Base-by-base conservation (phyloP, 1,140 invertebrate species). In the Lordiphosa clarofinis region DNA sequence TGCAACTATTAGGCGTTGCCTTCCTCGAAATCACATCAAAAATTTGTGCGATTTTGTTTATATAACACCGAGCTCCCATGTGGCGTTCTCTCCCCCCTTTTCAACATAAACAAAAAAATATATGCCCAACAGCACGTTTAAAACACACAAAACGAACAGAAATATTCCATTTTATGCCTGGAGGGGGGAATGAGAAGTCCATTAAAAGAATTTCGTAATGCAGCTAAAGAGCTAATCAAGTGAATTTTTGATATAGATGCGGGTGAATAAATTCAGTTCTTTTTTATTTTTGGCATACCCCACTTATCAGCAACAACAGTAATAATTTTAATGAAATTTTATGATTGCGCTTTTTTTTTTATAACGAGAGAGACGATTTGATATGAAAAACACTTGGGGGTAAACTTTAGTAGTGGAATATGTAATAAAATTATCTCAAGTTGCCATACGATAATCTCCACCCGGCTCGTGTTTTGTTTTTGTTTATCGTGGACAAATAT, bases 201-300 rank as follows among this genome's bases (percentile, higher is more conserved):
- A 68, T 67, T 68, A 68, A 67, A 67, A 67, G 64, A 67, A 68
- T 68, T 68, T 68, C 63, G 55, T 68, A 68, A 67, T 67, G 54
- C 64, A 54, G 28, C 28, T 64, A 67, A 52, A 47, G 55, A 48
- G 63, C 63, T 66, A 67, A 68, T 68, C 64, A 68, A 68, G 55
- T 47, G 15, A 47, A 47, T 47, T 49, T 47, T 44, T 46, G 38
- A 40, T 44, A 47, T 21, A 21, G 35, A 67, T 33, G 56, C 28
- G 64, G 64, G 63, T 59, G 47, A 64, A 68, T 44, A 67, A 67
- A 31, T 24, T 24, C 21, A 44, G 5, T 31, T 31, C 28, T 31
- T 7, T 2, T 31, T 31, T 4, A 21, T 24, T 31, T 31, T 31
- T 31, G 28, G 4, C 24, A 44, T 28, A 13, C 21, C 43, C 43